These are phyloP conservation scores for Ceratina australensis DNA, from an alignment of 1,140 invertebrate species.

Conservation along the genomic window DNA sequence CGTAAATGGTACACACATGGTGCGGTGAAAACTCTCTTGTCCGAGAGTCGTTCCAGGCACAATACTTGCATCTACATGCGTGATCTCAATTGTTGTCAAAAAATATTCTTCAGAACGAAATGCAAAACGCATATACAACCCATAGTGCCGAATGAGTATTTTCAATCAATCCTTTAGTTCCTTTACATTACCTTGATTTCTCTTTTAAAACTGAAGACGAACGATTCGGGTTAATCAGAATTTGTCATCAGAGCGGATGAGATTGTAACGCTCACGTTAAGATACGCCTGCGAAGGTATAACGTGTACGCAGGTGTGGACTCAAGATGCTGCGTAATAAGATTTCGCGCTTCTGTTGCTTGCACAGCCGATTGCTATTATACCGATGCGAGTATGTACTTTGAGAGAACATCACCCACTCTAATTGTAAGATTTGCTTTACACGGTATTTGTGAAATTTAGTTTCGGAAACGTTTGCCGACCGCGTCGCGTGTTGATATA, in stretches of 20 bases:
- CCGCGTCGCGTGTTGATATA: too few species aligned
- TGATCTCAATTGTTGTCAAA: not conserved
- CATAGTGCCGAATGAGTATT: too few species aligned
- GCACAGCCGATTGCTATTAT: constrained; percentile 11
- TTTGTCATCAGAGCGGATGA: not conserved
- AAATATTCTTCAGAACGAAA: not conserved
- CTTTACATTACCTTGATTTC: too few species aligned
- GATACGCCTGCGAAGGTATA: not conserved
- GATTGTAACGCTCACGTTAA: not conserved
- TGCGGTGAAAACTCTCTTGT: constrained; percentile 25
- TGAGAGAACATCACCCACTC: not conserved
- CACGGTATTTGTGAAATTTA: constrained; percentile 1
- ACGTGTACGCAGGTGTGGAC: not conserved
- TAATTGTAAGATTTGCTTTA: constrained; percentile 2
- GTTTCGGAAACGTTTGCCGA: not conserved
- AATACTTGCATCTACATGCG: not conserved
- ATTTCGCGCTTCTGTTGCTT: constrained; percentile 12
- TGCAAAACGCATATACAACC: not conserved
- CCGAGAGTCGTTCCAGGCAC: not conserved
- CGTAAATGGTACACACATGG: constrained; percentile 1
- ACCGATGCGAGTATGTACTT: not conserved
- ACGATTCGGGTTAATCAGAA: not conserved
- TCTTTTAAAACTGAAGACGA: too few species aligned
- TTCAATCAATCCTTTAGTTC: too few species aligned
- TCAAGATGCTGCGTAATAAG: constrained; percentile 4